These are phyloP conservation scores for Propithecus perrieri DNA, from an alignment of 2,797 vertebrate genomes.

Conservation along the genomic window DNA sequence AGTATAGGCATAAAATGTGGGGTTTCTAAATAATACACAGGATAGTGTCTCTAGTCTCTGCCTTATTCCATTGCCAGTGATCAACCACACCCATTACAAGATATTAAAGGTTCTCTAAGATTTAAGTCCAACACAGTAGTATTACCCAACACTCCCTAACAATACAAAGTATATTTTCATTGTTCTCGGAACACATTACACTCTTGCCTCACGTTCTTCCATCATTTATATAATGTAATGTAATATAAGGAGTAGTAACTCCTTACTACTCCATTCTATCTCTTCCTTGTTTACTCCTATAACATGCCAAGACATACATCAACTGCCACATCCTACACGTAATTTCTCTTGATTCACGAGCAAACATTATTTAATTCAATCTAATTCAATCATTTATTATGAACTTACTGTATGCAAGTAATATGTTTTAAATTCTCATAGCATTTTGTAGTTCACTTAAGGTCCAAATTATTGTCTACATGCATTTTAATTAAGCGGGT, in stretches of 20 bases:
- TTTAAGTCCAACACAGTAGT: background rate
- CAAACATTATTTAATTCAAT: background rate
- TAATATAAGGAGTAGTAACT: background rate
- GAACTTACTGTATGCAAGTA: conserved; percentile 18
- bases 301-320: background rate
- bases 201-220: background rate
- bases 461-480: background rate
- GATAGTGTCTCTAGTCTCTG: background rate
- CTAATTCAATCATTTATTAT: conserved; percentile 1
- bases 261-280: background rate
- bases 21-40: background rate
- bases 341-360: background rate
- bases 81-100: background rate
- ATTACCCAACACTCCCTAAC: background rate
- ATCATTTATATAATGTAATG: background rate
- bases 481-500: background rate
- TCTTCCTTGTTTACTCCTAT: background rate
- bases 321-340: background rate
- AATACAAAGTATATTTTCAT: background rate
- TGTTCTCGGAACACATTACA: background rate
- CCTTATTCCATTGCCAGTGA: background rate
- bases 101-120: background rate
- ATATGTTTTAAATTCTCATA: conserved; percentile 24
- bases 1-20: background rate
- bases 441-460: background rate